Evolutionary conservation across 2,888 invertebrate species (phyloP).

Genomic region (Lysandra coridon): DNA sequence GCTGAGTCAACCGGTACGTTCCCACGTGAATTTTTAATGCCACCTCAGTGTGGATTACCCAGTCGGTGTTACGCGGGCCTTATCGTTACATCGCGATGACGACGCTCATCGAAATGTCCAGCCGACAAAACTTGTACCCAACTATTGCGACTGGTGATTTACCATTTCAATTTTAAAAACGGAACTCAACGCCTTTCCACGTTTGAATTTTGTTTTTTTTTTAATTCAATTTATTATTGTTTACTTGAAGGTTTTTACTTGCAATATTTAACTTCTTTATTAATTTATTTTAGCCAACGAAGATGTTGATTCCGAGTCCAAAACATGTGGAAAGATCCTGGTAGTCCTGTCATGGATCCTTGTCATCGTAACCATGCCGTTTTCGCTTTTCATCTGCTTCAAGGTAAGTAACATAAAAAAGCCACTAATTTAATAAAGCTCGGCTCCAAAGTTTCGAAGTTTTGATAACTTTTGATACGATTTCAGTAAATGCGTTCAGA

Average conservation of each 20-base stretch:
- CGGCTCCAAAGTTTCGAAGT: background rate
- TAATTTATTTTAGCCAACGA: slow-evolving; percentile 72
- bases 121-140: slow-evolving; percentile 65
- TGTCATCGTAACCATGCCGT: slow-evolving; percentile 92
- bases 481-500: background rate
- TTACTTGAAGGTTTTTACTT: slow-evolving; percentile 24
- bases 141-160: slow-evolving; percentile 53
- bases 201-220: background rate
- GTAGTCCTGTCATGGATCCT: slow-evolving; percentile 90
- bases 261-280: slow-evolving; percentile 4
- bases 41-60: slow-evolving; percentile 44
- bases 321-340: slow-evolving; percentile 91
- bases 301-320: slow-evolving; percentile 82
- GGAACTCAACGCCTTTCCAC: background rate
- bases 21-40: slow-evolving; percentile 63
- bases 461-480: slow-evolving; percentile 12
- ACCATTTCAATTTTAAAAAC: slow-evolving; percentile 26
- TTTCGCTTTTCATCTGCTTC: slow-evolving; percentile 94
- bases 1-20: slow-evolving; percentile 54
- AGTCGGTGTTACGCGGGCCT: slow-evolving; percentile 44
- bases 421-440: background rate
- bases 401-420: slow-evolving; percentile 84
- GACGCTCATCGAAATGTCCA: slow-evolving; percentile 68
- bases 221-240: background rate
- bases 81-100: slow-evolving; percentile 36